Conservation (phyloP, 2,113 vertebrate species). For the Anguilla rostrata region DNA sequence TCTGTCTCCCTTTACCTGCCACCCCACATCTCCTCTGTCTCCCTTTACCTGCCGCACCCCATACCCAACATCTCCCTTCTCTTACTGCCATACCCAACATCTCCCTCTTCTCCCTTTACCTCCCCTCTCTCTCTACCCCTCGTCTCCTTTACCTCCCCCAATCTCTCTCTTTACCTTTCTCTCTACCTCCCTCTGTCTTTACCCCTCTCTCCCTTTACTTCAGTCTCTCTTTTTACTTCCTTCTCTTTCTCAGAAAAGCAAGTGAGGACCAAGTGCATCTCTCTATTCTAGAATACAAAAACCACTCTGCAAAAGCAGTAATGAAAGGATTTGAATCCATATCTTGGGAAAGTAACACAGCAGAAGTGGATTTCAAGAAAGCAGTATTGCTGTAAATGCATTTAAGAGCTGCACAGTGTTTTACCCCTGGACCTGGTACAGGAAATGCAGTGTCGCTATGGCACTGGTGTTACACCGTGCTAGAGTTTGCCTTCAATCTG, state of each 20-base stretch:
- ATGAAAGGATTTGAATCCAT: not conserved
- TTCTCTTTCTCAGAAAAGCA: not conserved
- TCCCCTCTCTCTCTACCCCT: too few relatives aligned
- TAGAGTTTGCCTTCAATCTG: not conserved
- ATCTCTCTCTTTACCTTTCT: too few relatives aligned
- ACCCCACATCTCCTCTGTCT: too few relatives aligned
- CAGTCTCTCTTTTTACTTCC: too few relatives aligned
- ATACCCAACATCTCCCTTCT: too few relatives aligned
- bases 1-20: too few relatives aligned
- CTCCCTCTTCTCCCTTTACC: too few relatives aligned
- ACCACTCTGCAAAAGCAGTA: not conserved
- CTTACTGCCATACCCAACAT: too few relatives aligned
- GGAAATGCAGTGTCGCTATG: not conserved
- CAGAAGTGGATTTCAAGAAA: not conserved
- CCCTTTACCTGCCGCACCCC: too few relatives aligned
- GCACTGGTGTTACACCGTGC: not conserved
- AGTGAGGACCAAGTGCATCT: not conserved
- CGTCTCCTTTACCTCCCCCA: too few relatives aligned
- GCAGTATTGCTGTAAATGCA: not conserved
- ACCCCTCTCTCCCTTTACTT: too few relatives aligned
- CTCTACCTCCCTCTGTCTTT: too few relatives aligned
- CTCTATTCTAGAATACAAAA: not conserved
- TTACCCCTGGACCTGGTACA: not conserved
- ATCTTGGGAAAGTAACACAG: not conserved
- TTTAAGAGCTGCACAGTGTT: not conserved